phyloP scores from a whole-genome alignment of 2,888 invertebrate genomes.

The Pogonocherus hispidulus region DNA sequence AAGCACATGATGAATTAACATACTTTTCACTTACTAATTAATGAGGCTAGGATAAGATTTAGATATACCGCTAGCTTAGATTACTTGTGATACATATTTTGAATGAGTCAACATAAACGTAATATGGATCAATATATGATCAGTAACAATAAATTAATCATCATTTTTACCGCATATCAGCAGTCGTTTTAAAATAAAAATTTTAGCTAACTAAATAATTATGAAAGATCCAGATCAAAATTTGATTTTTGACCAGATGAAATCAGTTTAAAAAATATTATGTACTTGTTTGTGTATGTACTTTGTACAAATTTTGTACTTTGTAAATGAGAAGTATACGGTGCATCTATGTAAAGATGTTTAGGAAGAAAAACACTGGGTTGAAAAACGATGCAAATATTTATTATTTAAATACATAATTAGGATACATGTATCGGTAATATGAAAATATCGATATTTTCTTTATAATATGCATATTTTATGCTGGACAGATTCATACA shows the following conservation, averaged over 20 bases:
- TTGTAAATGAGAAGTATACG: too few species aligned
- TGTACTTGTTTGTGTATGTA: too few species aligned
- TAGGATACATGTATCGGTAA: conserved; percentile 69
- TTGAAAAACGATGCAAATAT: conserved; percentile 69
- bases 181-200: not conserved
- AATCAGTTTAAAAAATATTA: too few species aligned
- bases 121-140: not conserved
- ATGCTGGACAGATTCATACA: conserved; percentile 58
- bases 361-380: conserved; percentile 22
- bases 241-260: too few species aligned
- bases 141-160: too few species aligned
- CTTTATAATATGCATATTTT: conserved; percentile 58
- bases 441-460: conserved; percentile 68
- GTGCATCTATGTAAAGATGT: not conserved
- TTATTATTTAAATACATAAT: conserved; percentile 66
- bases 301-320: too few species aligned
- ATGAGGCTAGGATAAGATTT: not conserved
- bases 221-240: too few species aligned
- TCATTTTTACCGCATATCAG: too few species aligned
- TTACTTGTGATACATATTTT: conserved; percentile 1
- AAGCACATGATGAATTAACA: not conserved
- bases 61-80: not conserved
- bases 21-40: not conserved
- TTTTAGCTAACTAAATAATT: too few species aligned
- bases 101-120: conserved; percentile 7